Evolutionary conservation across 2,113 vertebrate genomes (phyloP), one percentile per base, ranked within the genome.

Genomic region (Gallinago paraguaiae): DNA sequence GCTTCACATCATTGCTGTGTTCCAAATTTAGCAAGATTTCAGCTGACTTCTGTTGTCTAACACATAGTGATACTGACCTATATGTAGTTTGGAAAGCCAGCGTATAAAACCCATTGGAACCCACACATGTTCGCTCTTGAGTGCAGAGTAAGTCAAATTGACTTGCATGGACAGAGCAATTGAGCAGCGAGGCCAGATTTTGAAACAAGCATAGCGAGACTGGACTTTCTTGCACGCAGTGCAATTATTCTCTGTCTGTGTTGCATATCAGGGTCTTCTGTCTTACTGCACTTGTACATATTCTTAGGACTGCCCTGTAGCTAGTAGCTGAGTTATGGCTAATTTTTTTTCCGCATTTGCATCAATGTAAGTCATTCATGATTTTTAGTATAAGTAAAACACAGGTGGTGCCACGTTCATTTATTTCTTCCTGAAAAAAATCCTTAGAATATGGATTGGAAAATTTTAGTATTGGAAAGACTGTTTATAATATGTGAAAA

Each of bases 151-250:
- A 54, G 25, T 54, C 53, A 83, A 31, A 59, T 2, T 48, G 72
- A 57, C 51, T 79, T n/a, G 33, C 10, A 4, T 6, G 14, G 30
- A 31, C 72, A 83, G 30, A 87, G 22, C 20, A 74, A 17, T 2
- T 63, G 51, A 57, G 41, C 61, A 51, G n/a, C 19, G 46, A 68
- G 53, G 28, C 28, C 53, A 74, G 41, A 23, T 53, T 81, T 79
- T 67, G 33, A 20, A 75, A n/a, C 1, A 0, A 7, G 4, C 8
- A 3, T 31, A 4, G 63, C 0, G 4, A 88, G 37, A 48, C 19
- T 35, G 51, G 17, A 33, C 37, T 86, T 61, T 8, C 33, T 43
- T 27, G 11, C 12, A 13, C 6, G 48, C 48, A 41, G 11, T 50
- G 14, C 25, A 35, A 48, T 88, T 82, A 19, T 81, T 68, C 67